Conservation (phyloP, 2,888 invertebrate species). For the Leptarthrus brevirostris region DNA sequence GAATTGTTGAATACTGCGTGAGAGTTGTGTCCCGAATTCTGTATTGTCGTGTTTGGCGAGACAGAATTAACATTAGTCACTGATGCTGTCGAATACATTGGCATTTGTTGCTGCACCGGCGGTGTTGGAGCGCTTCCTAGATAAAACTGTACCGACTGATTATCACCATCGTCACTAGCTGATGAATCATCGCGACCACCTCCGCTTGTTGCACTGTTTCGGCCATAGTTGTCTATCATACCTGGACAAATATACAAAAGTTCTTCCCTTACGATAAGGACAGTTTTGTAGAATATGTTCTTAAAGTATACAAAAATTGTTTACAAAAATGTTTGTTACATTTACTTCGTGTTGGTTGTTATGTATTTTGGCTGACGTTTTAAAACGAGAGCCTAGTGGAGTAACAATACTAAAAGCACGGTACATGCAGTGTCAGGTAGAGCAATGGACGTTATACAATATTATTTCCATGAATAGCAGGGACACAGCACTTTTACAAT, state of each 20-base stretch:
- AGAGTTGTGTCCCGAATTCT: slow-evolving; percentile 55
- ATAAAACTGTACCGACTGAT: slow-evolving; percentile 58
- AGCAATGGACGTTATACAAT: too few species aligned
- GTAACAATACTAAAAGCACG: too few species aligned
- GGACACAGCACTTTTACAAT: too few species aligned
- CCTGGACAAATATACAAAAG: slow-evolving; percentile 62
- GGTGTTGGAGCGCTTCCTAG: slow-evolving; percentile 54
- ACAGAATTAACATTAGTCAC: slow-evolving; percentile 50
- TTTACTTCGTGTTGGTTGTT: too few species aligned
- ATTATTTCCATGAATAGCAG: too few species aligned
- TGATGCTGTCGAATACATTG: slow-evolving; percentile 48
- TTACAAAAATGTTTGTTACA: too few species aligned
- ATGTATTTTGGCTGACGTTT: too few species aligned
- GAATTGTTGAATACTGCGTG: slow-evolving; percentile 56
- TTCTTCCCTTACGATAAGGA: slow-evolving; percentile 62
- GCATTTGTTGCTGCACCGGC: slow-evolving; percentile 41
- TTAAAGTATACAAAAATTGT: too few species aligned
- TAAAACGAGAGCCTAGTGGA: too few species aligned
- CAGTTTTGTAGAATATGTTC: slow-evolving; percentile 51
- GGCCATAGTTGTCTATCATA: slow-evolving; percentile 61
- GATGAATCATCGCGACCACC: slow-evolving; percentile 63
- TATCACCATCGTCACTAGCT: slow-evolving; percentile 63
- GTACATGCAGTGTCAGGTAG: too few species aligned
- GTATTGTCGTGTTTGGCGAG: slow-evolving; percentile 35
- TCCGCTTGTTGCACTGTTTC: slow-evolving; percentile 57